These are phyloP conservation scores for Ischnura elegans DNA, from an alignment of 2,888 invertebrate genomes.

Conservation along the genomic window DNA sequence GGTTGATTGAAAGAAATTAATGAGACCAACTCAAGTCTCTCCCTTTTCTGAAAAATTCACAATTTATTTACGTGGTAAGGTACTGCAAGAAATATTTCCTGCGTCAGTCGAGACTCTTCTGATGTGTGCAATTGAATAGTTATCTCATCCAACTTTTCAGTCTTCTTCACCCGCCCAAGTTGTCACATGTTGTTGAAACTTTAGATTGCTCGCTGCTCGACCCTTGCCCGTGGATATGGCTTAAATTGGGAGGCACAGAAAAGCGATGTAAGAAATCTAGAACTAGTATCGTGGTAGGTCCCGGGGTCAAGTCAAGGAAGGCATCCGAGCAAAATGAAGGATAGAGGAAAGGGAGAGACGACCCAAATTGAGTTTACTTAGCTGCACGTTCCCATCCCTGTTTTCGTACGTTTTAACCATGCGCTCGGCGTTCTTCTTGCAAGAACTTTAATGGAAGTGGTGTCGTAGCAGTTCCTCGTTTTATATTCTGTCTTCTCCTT, in stretches of 20 bases:
- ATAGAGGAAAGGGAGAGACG: background rate
- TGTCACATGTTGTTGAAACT: background rate
- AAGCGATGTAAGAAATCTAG: background rate
- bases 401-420: background rate
- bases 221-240: background rate
- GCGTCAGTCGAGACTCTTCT: background rate
- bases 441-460: background rate
- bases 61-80: background rate
- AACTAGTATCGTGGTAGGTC: background rate
- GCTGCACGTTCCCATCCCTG: background rate
- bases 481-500: background rate
- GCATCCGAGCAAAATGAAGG: background rate
- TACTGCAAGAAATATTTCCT: background rate
- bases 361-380: conserved; percentile 12
- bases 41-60: background rate
- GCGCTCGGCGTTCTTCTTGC: background rate
- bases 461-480: background rate
- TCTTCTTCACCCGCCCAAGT: background rate
- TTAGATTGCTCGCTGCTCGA: background rate
- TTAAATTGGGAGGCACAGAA: background rate
- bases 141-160: background rate
- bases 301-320: background rate
- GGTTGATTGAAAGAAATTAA: background rate
- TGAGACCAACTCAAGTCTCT: background rate
- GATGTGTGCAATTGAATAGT: background rate